A percentile compares a stretch with the other conserved stretches of the same genome.
These are phyloP conservation scores for Cheilosia vernalis DNA, from an alignment of 2,888 invertebrate genomes.

Conservation along the genomic window DNA sequence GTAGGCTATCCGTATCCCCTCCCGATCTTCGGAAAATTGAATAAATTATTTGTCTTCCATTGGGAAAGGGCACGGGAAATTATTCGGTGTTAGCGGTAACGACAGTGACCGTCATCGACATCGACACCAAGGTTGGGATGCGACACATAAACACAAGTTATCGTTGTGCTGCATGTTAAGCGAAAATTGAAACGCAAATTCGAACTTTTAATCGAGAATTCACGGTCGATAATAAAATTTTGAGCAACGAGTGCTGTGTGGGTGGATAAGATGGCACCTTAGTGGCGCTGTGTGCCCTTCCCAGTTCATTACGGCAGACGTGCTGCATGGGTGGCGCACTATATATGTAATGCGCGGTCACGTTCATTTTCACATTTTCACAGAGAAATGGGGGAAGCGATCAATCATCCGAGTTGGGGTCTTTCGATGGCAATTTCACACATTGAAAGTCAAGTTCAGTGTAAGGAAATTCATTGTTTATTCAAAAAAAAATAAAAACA, in stretches of 20 bases:
- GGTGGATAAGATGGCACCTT: conserved; percentile 28
- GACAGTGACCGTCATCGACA: conserved; percentile 53
- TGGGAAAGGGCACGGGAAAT: conserved; percentile 53
- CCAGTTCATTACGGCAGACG: conserved; percentile 18
- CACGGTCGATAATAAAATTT: conserved; percentile 38
- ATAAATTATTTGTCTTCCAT: conserved; percentile 50
- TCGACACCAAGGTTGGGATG: conserved; percentile 43
- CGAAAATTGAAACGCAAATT: conserved; percentile 13
- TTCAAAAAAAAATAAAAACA: not conserved
- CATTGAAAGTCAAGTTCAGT: conserved; percentile 49
- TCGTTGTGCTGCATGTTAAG: conserved; percentile 24
- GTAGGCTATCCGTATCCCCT: not conserved
- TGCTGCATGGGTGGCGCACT: not conserved
- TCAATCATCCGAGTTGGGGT: conserved; percentile 17
- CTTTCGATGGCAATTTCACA: conserved; percentile 16
- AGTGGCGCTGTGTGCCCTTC: conserved; percentile 12
- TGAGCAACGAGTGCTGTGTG: not conserved
- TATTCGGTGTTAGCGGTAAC: conserved; percentile 31
- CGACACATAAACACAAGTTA: conserved; percentile 18
- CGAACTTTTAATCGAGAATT: conserved; percentile 44
- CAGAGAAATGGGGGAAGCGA: not conserved
- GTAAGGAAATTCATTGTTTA: conserved; percentile 20
- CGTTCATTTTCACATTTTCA: not conserved
- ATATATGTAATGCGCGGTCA: conserved; percentile 7
- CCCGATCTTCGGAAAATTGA: conserved; percentile 15